Evolutionary conservation across 1,140 invertebrate genomes (phyloP), one percentile per base, ranked within the genome.

Genomic region (Cotesia glomerata): DNA sequence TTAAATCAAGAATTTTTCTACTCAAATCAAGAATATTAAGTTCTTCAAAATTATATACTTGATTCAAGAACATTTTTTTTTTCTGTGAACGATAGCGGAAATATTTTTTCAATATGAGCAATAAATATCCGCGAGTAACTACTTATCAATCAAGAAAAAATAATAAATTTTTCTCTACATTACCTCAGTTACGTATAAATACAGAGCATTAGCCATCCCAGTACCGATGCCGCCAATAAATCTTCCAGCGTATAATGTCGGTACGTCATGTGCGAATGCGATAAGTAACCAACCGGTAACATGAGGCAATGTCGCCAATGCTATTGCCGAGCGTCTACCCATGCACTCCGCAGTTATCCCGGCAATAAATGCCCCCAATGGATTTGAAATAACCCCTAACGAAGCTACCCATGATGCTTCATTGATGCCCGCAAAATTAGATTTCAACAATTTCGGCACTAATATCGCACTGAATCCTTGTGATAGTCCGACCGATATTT

Each of bases 381-480:
- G 92, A 82, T 93, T 94, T 1, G 92, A 93, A 71, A 93, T 88
- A 1, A 92, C 92, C 5, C 92, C 92, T 7, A 94, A 80, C 71
- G 91, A 91, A 0, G 92, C 92, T 76, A 93, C 90, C 92, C 92
- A 93, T 65, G 92, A 92, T 13, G 88, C 88, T 82, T 92, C 90
- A 26, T 88, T 86, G 5, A 89, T 86, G 36, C 91, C 87, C 5
- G 88, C 84, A 11, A 90, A 88, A 14, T 87, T 82, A 9, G 87
- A 82, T 32, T 88, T 86, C 3, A 87, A 79, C 35, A 93, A 88
- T 83, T 92, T 91, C 16, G 92, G 92, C 67, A 93, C 81, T 73
- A 93, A 87, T 26, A 93, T 90, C 0, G 92, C 92, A 63, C 92
- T 93, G 87, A 92, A 93, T 45, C 92, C 92, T 80, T 93, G 92